phyloP scores from a whole-genome alignment of 2,113 vertebrate species.

The Notiomystis cincta region DNA sequence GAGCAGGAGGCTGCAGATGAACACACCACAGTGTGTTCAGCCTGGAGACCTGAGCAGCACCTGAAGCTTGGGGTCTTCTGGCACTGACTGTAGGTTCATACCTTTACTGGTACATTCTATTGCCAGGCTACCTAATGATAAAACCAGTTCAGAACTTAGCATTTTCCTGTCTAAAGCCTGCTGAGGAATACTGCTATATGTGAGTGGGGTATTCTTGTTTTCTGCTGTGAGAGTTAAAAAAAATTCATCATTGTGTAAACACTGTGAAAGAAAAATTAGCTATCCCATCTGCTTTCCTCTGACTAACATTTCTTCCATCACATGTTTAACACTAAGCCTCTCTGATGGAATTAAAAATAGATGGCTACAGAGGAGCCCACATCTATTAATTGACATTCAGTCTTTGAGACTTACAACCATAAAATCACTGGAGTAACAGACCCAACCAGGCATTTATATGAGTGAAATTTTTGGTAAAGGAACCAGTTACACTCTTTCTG shows the following conservation, averaged over 20 bases:
- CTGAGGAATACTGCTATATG: background rate
- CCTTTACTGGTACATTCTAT: background rate
- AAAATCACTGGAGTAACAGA: slow-evolving; percentile 8
- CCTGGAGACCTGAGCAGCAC: background rate
- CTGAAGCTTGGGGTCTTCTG: background rate
- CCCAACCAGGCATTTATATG: background rate
- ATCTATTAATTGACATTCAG: background rate
- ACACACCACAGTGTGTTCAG: accelerated
- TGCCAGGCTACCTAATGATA: background rate
- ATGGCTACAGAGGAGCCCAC: background rate
- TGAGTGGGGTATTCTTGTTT: background rate
- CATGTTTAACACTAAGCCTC: slow-evolving; percentile 15
- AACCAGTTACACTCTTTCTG: background rate
- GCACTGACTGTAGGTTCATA: background rate
- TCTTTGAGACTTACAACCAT: background rate
- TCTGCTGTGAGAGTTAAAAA: slow-evolving; percentile 16
- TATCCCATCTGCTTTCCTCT: slow-evolving; percentile 47
- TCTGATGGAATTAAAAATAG: slow-evolving; percentile 51
- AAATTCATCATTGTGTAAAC: slow-evolving; percentile 27
- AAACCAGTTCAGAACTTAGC: background rate
- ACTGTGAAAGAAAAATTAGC: slow-evolving; percentile 49
- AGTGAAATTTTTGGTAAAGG: background rate
- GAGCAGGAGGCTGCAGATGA: background rate
- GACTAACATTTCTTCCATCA: slow-evolving; percentile 48
- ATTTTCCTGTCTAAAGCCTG: background rate